Percentiles rank a stretch among this genome's conserved stretches.
Evolutionary conservation across 2,113 vertebrate genomes (phyloP).

Genomic region (Melanotaenia duboulayi): DNA sequence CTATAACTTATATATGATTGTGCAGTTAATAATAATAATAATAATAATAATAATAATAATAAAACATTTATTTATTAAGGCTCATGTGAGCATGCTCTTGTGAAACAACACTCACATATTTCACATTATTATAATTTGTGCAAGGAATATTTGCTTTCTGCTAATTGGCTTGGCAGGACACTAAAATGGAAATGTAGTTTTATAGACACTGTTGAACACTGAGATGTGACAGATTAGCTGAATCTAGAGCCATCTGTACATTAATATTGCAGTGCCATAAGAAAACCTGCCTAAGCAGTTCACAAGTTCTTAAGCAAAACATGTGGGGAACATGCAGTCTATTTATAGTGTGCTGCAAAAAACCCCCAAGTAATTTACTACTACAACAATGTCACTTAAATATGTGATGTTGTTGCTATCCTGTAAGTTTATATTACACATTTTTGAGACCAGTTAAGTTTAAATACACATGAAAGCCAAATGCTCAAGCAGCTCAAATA

Average conservation of each 20-base stretch:
- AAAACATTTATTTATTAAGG: conserved; percentile 1
- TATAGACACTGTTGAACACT: conserved; percentile 11
- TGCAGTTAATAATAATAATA: too few relatives aligned
- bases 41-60: conserved; percentile 6
- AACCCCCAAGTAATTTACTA: conserved; percentile 14
- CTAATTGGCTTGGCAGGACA: conserved; percentile 23
- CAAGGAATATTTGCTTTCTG: conserved; percentile 18
- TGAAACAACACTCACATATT: conserved; percentile 24
- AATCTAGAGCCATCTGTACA: neutral
- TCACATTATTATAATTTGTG: conserved; percentile 16
- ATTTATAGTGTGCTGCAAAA: neutral
- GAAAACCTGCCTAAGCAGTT: neutral
- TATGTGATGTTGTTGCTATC: conserved; percentile 19
- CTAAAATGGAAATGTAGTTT: conserved; percentile 28
- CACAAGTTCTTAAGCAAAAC: neutral
- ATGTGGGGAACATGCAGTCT: neutral
- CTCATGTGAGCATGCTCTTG: neutral
- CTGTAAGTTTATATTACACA: conserved; percentile 29
- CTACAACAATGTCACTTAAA: neutral
- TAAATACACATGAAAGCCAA: conserved; percentile 53
- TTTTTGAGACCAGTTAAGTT: conserved; percentile 33
- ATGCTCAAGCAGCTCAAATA: conserved; percentile 45
- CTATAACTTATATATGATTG: neutral
- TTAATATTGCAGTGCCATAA: neutral
- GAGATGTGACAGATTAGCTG: conserved; percentile 10